phyloP scores from a whole-genome alignment of 2,797 vertebrate species.

The Myotis planiceps region DNA sequence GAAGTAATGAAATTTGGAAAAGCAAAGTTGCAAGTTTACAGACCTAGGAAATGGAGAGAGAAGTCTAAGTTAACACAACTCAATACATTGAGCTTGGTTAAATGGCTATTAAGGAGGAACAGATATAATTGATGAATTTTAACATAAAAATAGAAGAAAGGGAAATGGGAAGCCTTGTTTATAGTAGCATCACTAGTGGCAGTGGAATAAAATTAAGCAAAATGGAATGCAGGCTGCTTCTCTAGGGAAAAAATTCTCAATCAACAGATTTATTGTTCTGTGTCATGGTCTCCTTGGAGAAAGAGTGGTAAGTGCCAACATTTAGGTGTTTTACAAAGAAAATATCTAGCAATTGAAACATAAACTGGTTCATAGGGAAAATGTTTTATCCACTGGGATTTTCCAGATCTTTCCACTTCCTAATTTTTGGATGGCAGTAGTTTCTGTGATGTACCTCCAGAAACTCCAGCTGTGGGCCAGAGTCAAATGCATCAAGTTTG shows the following conservation, averaged over 20 bases:
- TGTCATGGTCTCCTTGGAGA: background rate
- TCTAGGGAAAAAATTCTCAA: background rate
- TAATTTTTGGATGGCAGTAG: background rate
- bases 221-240: background rate
- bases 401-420: background rate
- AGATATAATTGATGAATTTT: conserved; percentile 17
- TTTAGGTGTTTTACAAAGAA: background rate
- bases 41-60: background rate
- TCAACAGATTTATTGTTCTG: background rate
- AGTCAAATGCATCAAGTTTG: background rate
- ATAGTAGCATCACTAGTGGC: background rate
- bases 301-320: background rate
- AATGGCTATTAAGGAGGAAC: background rate
- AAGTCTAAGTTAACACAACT: background rate
- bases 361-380: background rate
- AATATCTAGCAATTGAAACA: background rate
- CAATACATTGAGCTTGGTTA: background rate
- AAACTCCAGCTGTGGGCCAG: background rate
- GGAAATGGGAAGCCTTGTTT: background rate
- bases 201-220: background rate
- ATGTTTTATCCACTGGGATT: background rate
- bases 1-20: background rate
- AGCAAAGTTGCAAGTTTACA: background rate
- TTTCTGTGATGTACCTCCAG: background rate
- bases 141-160: background rate